Evolutionary conservation across 2,888 invertebrate genomes (phyloP).

Genomic region (Dichetophora obliterata): DNA sequence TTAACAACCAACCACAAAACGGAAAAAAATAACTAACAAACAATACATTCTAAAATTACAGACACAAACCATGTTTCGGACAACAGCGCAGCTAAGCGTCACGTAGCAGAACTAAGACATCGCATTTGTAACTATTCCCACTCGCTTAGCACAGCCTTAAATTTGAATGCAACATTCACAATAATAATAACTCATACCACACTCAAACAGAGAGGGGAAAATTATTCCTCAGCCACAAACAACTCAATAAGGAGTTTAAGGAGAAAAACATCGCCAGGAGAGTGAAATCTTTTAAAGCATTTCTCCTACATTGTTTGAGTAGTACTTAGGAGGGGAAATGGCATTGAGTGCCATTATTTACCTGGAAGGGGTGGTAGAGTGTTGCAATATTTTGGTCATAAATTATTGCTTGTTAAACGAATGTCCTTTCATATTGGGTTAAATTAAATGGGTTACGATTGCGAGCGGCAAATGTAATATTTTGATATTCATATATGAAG

Average conservation of each 20-base stretch:
- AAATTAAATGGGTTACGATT: not conserved
- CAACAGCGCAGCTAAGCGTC: not conserved
- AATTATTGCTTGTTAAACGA: not conserved
- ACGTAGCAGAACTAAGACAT: not conserved
- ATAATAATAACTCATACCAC: not conserved
- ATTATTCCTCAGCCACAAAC: not conserved
- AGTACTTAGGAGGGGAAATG: not conserved
- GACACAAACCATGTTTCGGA: not conserved
- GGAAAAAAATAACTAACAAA: not conserved
- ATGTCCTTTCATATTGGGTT: not conserved
- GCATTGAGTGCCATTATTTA: not conserved
- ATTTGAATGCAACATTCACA: not conserved
- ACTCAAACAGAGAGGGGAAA: not conserved
- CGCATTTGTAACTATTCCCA: not conserved
- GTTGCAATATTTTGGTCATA: not conserved
- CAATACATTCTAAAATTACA: not conserved
- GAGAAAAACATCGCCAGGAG: constrained; percentile 10
- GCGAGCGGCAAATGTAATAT: too few relatives aligned
- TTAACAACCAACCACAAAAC: too few relatives aligned
- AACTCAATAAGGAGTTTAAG: not conserved
- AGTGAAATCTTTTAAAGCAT: not conserved
- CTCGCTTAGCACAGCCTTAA: not conserved
- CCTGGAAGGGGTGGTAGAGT: not conserved
- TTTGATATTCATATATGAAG: too few relatives aligned
- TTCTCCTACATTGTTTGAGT: not conserved